Conservation (phyloP, 2,888 invertebrate genomes). For the Chydorus sphaericus region DNA sequence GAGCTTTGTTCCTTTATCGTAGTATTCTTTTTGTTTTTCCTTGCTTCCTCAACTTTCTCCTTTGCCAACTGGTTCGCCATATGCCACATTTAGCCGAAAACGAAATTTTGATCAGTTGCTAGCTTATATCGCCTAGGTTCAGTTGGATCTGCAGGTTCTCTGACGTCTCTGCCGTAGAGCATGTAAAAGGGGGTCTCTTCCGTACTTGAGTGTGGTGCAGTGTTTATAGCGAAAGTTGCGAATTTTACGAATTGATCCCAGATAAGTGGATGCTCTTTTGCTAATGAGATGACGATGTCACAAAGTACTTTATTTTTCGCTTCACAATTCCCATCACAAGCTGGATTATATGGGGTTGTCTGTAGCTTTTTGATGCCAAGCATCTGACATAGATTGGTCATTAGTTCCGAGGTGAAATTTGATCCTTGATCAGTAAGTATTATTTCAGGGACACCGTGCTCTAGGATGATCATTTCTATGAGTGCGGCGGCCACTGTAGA, state of each 20-base stretch:
- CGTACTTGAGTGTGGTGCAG: neutral
- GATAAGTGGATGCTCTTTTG: neutral
- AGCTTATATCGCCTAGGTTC: neutral
- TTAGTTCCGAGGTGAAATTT: neutral
- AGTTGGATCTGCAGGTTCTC: neutral
- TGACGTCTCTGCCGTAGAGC: neutral
- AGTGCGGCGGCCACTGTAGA: neutral
- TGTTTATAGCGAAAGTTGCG: neutral
- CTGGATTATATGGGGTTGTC: neutral
- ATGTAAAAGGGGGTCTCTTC: neutral
- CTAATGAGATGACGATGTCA: neutral
- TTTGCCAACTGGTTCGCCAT: too few species aligned
- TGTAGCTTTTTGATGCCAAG: neutral
- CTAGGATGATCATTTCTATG: neutral
- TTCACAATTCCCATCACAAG: neutral
- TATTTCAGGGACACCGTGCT: neutral
- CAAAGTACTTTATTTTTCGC: neutral
- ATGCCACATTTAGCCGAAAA: too few species aligned
- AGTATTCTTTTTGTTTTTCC: too few species aligned
- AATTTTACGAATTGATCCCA: neutral
- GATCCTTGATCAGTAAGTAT: neutral
- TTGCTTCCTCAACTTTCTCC: too few species aligned
- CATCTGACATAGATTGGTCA: neutral
- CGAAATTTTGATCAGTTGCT: neutral
- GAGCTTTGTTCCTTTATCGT: too few species aligned